These are phyloP conservation scores for Aphelocoma coerulescens DNA, from an alignment of 2,113 vertebrate species.

Conservation along the genomic window DNA sequence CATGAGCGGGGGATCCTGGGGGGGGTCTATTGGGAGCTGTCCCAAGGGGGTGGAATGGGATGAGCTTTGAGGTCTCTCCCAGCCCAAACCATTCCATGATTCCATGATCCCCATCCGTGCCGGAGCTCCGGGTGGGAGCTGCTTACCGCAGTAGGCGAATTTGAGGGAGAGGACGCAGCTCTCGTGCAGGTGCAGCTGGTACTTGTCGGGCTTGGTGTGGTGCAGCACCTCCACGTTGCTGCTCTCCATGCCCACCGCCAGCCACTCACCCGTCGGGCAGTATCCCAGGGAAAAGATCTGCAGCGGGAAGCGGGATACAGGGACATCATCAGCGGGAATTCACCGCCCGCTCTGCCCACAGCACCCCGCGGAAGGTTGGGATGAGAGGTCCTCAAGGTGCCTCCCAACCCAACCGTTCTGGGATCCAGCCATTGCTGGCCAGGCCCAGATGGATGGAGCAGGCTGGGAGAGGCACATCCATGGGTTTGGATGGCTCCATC, in stretches of 20 bases:
- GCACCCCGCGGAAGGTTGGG: rapidly evolving
- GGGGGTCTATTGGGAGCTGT: no score
- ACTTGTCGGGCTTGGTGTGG: slow-evolving; percentile 96
- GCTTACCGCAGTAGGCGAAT: slow-evolving; percentile 89
- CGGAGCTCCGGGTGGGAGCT: not conserved
- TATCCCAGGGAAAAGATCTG: slow-evolving; percentile 97
- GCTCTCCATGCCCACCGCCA: slow-evolving; percentile 98
- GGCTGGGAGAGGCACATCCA: not conserved
- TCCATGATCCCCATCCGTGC: not conserved
- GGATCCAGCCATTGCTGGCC: not conserved
- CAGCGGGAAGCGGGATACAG: rapidly evolving
- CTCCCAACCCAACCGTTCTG: rapidly evolving
- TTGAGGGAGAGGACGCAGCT: slow-evolving; percentile 98
- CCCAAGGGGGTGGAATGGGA: no score
- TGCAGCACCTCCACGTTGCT: slow-evolving; percentile 97
- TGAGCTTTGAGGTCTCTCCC: not conserved
- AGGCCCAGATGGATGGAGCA: not conserved
- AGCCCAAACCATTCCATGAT: rapidly evolving
- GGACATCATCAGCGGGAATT: not conserved
- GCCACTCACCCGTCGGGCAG: slow-evolving; percentile 95
- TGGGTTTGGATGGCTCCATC: rapidly evolving
- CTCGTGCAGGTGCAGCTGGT: slow-evolving; percentile 96
- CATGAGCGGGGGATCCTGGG: no score
- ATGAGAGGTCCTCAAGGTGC: no score
- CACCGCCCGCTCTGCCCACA: not conserved